Evolutionary conservation across 2,113 vertebrate species (phyloP), one percentile per base, ranked within the genome.

Genomic region (Oncorhynchus tshawytscha): DNA sequence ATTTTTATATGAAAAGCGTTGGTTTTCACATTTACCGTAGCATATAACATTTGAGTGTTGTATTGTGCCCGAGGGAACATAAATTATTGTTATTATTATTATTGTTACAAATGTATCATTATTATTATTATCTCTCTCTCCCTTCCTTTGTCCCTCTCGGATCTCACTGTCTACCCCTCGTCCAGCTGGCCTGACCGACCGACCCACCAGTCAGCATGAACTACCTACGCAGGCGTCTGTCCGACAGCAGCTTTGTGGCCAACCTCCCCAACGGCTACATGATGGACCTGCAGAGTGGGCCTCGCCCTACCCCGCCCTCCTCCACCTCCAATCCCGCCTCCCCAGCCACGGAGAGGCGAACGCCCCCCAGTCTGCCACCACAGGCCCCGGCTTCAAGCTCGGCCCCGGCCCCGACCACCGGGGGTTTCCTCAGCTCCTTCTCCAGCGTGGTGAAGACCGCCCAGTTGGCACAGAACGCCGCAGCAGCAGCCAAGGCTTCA

Each of bases 201-300:
- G 85, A 84, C 84, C 87, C 85, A 85, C 84, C 67, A 78, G 25
- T 71, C 82, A 81, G 76, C 78, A 99, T 98, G 97, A 99, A 99
- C 93, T 99, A 98, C 93, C 95, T 99, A 82, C 93, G 97, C 67
- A 92, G 97, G 18, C 96, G 97, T 70, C 94, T 99, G 13, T 99
- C 97, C 0, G 98, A 99, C 92, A 99, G 98, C 76, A 99, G 97
- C 87, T 99, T 99, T 0, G 96, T 99, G 86, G 95, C 97, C 68
- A 99, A 98, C 86, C 92, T 99, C 75, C 98, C 97, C 74, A 99
- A 98, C 1, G 96, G 97, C 88, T 99, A 98, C 90, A 99, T 99
- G 97, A 95, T 96, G 85, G 97, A 99, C 84, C 88, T 97, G 75
- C 96, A 98, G 88, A 92, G 95, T 54, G 73, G 93, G 95, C 0